Percentiles rank a stretch among this genome's conserved stretches.
These are phyloP conservation scores for Aplocera efformata DNA, from an alignment of 2,888 invertebrate genomes.

Conservation along the genomic window DNA sequence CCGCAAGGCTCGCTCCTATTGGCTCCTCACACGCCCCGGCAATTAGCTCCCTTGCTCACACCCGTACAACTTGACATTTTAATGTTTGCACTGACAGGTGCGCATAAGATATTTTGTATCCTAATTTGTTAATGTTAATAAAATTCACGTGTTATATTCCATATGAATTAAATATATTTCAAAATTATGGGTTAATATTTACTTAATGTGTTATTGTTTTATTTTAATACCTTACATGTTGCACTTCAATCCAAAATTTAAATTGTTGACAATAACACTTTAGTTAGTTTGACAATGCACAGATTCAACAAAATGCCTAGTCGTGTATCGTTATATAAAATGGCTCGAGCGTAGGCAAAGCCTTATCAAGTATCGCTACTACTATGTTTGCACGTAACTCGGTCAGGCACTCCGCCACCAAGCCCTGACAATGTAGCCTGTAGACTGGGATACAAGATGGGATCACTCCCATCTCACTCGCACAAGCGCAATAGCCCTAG, in stretches of 20 bases:
- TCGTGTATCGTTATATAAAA: no score
- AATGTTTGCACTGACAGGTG: slow-evolving; percentile 61
- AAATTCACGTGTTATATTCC: no score
- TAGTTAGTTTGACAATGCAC: no score
- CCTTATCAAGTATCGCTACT: slow-evolving; percentile 38
- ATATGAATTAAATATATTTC: no score
- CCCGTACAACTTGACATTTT: slow-evolving; percentile 71
- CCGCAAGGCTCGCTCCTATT: slow-evolving; percentile 51
- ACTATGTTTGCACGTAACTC: slow-evolving; percentile 59
- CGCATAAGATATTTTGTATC: slow-evolving; percentile 16
- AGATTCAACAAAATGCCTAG: no score
- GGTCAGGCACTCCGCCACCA: slow-evolving; percentile 62
- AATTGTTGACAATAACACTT: no score
- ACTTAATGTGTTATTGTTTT: no score
- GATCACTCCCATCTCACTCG: slow-evolving; percentile 70
- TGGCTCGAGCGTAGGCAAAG: slow-evolving; percentile 8
- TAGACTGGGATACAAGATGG: slow-evolving; percentile 83
- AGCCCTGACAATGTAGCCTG: slow-evolving; percentile 79
- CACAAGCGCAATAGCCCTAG: slow-evolving; percentile 11
- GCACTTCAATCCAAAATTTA: no score
- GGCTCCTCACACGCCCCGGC: slow-evolving; percentile 65
- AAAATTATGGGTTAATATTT: no score
- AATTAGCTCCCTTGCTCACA: slow-evolving; percentile 64
- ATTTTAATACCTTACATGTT: no score
- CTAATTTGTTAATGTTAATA: no score